phyloP scores from a whole-genome alignment of 2,113 vertebrate genomes.

The Paradisaea rubra region DNA sequence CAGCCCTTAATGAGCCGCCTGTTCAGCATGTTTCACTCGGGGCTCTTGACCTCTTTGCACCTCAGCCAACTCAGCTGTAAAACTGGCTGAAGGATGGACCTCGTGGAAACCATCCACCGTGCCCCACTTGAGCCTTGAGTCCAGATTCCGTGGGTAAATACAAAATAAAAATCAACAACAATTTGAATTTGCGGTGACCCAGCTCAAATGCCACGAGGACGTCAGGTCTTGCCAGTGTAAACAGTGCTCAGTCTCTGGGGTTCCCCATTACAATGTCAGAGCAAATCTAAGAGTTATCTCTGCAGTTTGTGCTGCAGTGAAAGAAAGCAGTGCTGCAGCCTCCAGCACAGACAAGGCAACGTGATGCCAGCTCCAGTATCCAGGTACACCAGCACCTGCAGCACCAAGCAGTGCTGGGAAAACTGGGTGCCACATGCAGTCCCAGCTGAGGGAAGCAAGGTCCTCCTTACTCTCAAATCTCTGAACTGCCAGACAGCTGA shows the following conservation, averaged over 20 bases:
- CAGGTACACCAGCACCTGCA: neutral
- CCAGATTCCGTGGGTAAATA: slow-evolving; percentile 1
- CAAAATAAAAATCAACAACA: slow-evolving; percentile 45
- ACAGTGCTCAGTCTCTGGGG: neutral
- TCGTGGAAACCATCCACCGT: neutral
- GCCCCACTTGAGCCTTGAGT: neutral
- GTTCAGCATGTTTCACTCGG: slow-evolving; percentile 11
- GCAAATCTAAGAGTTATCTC: neutral
- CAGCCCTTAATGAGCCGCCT: slow-evolving; percentile 62
- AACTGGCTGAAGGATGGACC: slow-evolving; percentile 45
- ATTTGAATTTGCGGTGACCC: neutral
- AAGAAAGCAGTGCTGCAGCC: neutral
- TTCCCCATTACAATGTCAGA: neutral
- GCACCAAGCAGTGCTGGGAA: fast-evolving
- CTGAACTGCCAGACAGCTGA: neutral
- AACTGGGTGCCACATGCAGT: fast-evolving
- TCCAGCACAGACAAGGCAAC: neutral
- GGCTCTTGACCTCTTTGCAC: slow-evolving; percentile 61
- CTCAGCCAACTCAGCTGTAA: slow-evolving; percentile 63
- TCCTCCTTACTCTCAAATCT: neutral
- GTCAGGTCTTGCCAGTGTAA: slow-evolving; percentile 28
- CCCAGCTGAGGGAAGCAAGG: fast-evolving
- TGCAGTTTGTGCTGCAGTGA: neutral
- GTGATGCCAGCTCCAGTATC: fast-evolving
- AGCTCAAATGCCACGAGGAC: slow-evolving; percentile 1